Percentiles rank a stretch among this genome's conserved stretches.
These are phyloP conservation scores for Chrysaora quinquecirrha DNA, from an alignment of 30 jellyfish, hydroid and myxozoan species.

Conservation along the genomic window DNA sequence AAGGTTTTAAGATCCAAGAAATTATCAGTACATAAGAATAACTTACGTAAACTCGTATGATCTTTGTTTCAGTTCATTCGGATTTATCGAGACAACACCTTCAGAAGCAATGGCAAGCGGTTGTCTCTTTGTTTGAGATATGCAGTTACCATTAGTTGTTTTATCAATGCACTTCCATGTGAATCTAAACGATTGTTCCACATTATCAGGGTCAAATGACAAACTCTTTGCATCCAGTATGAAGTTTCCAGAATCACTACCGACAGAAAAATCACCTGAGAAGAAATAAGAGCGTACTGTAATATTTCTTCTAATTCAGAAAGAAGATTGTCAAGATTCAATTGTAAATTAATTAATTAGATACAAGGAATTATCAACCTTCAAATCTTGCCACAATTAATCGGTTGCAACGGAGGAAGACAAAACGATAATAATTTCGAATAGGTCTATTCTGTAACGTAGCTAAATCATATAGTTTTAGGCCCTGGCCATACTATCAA, in stretches of 20 bases:
- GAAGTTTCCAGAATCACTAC: not conserved
- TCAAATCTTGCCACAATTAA: too few relatives aligned
- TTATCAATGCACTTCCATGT: not conserved
- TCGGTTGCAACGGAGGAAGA: too few relatives aligned
- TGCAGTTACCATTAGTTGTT: not conserved
- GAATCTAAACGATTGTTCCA: not conserved
- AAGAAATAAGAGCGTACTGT: not conserved
- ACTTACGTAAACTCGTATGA: not conserved
- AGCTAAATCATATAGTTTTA: too few relatives aligned
- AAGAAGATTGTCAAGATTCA: too few relatives aligned
- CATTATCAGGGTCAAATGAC: not conserved
- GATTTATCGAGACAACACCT: not conserved
- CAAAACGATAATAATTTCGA: too few relatives aligned
- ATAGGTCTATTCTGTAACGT: too few relatives aligned
- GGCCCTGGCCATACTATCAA: too few relatives aligned
- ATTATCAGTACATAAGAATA: not conserved
- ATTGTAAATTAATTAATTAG: too few relatives aligned
- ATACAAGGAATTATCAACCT: too few relatives aligned
- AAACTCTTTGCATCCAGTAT: not conserved
- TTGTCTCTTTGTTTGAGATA: not conserved
- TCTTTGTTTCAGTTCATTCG: not conserved
- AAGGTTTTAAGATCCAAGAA: too few relatives aligned
- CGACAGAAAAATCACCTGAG: conserved; percentile 4
- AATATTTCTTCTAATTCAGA: too few relatives aligned
- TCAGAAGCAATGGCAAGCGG: not conserved